Percentiles rank a stretch among this genome's conserved stretches.
Conservation (phyloP, 2,797 vertebrate genomes). For the Agapornis canus region DNA sequence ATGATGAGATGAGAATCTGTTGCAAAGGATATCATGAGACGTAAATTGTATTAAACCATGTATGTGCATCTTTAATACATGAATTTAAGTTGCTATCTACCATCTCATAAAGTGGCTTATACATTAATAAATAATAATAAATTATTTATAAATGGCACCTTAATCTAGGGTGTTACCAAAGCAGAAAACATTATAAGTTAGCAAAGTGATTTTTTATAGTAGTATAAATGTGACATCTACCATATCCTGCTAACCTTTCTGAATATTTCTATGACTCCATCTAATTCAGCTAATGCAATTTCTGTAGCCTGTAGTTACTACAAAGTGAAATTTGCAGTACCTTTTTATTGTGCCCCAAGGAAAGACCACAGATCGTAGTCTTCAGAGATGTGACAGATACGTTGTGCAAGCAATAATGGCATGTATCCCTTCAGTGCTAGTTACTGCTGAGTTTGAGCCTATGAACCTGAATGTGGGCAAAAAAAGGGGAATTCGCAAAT, state of each 20-base stretch:
- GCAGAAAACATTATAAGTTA: conserved; percentile 74
- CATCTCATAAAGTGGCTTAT: conserved; percentile 76
- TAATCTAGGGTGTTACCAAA: conserved; percentile 78
- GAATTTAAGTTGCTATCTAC: conserved; percentile 82
- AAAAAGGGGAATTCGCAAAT: conserved; percentile 21
- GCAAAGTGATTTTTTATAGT: conserved; percentile 81
- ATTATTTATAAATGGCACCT: conserved; percentile 79
- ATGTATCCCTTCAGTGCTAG: conserved; percentile 45
- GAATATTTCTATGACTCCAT: conserved; percentile 69
- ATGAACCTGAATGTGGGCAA: conserved; percentile 65
- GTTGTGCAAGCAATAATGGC: neutral
- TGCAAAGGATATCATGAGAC: conserved; percentile 78
- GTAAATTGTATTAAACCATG: conserved; percentile 81
- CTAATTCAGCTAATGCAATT: conserved; percentile 78
- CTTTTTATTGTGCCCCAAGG: conserved; percentile 71
- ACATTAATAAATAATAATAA: conserved; percentile 83
- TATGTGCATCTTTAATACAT: conserved; percentile 82
- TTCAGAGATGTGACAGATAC: conserved; percentile 36
- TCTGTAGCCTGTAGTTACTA: conserved; percentile 67
- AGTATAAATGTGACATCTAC: conserved; percentile 65
- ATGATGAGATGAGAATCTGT: conserved; percentile 79
- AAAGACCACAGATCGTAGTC: conserved; percentile 35
- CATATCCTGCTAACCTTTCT: conserved; percentile 69
- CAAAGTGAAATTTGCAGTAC: conserved; percentile 76
- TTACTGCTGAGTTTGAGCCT: conserved; percentile 71